Base-by-base conservation (phyloP, 1,140 invertebrate species). In the Macrocentrus cingulum region DNA sequence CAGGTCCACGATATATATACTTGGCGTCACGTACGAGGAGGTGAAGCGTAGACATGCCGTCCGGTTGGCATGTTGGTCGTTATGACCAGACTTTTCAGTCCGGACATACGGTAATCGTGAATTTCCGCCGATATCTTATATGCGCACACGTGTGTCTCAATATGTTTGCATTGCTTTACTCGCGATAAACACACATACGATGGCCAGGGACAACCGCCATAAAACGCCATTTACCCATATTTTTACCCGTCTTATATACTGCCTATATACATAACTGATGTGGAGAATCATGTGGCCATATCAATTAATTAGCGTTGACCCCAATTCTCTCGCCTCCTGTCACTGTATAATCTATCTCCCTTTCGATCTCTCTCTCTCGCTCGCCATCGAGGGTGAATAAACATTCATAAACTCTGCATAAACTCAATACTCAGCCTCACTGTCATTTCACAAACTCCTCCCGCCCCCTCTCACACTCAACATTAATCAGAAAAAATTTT, bases 11-110 rank as follows among this genome's bases (percentile, higher is more conserved):
- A 29, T 29, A n/a, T n/a, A n/a, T 34, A 56, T 56, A 51, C 45
- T 51, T 56, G 32, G 39, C 56, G 44, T 11, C 56, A 56, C 39
- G 48, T 54, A 37, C 46, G 3, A 39, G n/a, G 63, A 66, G 69
- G 54, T 70, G 74, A 75, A 79, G 69, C 77, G 75, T 80, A 75
- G 74, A 77, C 77, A 75, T n/a, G n/a, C 73, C 75, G 72, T 76
- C 76, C 75, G 72, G 76, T 74, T 67, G n/a, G n/a, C n/a, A n/a
- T n/a, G n/a, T n/a, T n/a, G n/a, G 62, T 74, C 67, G 70, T 69
- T 67, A 66, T 15, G 34, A 8, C 44, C 7, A 55, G 9, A 32
- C 44, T 53, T 53, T 53, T 37, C 44, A 39, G 42, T 67, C 71
- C 74, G 74, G 71, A 72, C 70, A 76, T 66, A 9, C 25, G 64